phyloP scores from a whole-genome alignment of 2,888 invertebrate genomes.

The Pardosa pseudoannulata region DNA sequence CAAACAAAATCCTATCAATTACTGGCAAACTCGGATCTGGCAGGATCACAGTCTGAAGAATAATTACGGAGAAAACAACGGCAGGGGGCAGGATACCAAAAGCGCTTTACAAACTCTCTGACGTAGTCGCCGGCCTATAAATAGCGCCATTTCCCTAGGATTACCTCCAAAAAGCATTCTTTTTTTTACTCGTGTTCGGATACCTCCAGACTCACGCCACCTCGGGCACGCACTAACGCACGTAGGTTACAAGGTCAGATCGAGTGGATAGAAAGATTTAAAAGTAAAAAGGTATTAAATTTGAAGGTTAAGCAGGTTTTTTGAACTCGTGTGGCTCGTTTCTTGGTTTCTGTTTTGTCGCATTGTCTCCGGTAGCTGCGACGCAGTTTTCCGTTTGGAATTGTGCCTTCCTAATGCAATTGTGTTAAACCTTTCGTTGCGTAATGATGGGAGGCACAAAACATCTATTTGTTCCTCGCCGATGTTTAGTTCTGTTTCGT shows the following conservation, averaged over 20 bases:
- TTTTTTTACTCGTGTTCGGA: background rate
- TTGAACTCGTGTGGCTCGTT: background rate
- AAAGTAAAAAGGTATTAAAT: background rate
- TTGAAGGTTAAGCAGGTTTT: constrained; percentile 1
- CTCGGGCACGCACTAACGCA: background rate
- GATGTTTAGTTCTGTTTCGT: too few species aligned
- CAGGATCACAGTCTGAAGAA: background rate
- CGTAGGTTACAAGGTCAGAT: background rate
- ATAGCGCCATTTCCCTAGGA: background rate
- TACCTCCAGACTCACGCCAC: background rate
- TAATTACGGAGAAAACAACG: background rate
- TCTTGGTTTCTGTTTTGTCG: background rate
- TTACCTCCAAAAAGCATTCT: background rate
- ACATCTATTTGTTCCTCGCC: too few species aligned
- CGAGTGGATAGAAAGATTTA: background rate
- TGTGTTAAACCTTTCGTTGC: too few species aligned
- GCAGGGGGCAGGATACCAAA: background rate
- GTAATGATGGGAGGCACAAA: too few species aligned
- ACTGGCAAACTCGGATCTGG: background rate
- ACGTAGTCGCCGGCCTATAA: background rate
- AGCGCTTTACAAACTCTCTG: background rate
- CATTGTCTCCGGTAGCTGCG: background rate
- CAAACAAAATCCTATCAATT: too few species aligned
- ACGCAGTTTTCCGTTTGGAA: too few species aligned
- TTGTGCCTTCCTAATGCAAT: too few species aligned